Percentiles rank a stretch among this genome's conserved stretches.
Evolutionary conservation across 1,140 invertebrate species (phyloP).

Genomic region (Drosophila kanapiae): DNA sequence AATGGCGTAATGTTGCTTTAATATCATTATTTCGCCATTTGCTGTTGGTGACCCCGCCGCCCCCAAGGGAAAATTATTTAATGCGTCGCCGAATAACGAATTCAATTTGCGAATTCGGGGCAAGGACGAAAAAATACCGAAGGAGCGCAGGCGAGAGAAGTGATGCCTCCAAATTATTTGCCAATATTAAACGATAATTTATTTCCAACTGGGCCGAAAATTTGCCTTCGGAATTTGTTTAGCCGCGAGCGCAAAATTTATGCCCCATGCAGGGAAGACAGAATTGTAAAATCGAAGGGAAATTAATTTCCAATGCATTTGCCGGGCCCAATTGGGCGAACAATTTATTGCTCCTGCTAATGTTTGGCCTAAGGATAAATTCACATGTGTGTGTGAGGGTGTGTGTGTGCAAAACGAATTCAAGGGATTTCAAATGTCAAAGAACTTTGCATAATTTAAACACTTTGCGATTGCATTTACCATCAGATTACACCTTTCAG

Average conservation of each 20-base stretch:
- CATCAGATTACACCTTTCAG: slow-evolving; percentile 54
- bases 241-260: slow-evolving; percentile 72
- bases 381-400: slow-evolving; percentile 4
- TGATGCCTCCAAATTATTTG: slow-evolving; percentile 68
- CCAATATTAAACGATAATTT: slow-evolving; percentile 83
- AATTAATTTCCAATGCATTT: slow-evolving; percentile 81
- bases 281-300: slow-evolving; percentile 75
- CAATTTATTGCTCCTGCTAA: slow-evolving; percentile 78
- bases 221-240: slow-evolving; percentile 74
- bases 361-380: slow-evolving; percentile 74
- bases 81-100: slow-evolving; percentile 64
- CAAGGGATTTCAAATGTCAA: slow-evolving; percentile 25
- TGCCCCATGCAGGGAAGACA: slow-evolving; percentile 25
- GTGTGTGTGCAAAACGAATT: slow-evolving; percentile 13
- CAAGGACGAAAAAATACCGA: slow-evolving; percentile 17
- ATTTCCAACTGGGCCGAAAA: slow-evolving; percentile 61
- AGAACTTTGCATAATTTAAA: slow-evolving; percentile 70
- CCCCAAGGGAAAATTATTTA: slow-evolving; percentile 46
- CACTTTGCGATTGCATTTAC: slow-evolving; percentile 25
- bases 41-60: slow-evolving; percentile 23
- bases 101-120: slow-evolving; percentile 63
- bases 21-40: slow-evolving; percentile 73
- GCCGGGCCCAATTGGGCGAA: slow-evolving; percentile 71
- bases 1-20: slow-evolving; percentile 74
- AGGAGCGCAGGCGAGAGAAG: slow-evolving; percentile 23